These are phyloP conservation scores for Arnoldichthys spilopterus DNA, from an alignment of 2,797 vertebrate genomes.

Conservation along the genomic window DNA sequence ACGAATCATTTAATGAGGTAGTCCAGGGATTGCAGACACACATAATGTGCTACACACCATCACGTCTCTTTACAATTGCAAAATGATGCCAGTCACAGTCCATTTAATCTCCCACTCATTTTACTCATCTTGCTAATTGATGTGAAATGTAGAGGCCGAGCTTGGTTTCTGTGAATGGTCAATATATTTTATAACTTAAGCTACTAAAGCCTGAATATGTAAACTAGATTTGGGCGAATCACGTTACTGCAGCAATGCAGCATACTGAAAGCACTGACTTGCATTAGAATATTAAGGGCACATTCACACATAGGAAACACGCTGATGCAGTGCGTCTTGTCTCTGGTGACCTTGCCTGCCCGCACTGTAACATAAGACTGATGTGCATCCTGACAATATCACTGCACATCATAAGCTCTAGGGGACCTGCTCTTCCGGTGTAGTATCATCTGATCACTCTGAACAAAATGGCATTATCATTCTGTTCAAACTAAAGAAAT, in stretches of 20 bases:
- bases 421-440: slow-evolving; percentile 48
- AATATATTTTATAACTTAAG: neutral
- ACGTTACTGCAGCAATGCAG: neutral
- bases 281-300: slow-evolving; percentile 22
- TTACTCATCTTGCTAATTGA: neutral
- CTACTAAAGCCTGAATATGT: neutral
- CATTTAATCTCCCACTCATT: neutral
- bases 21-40: slow-evolving; percentile 15
- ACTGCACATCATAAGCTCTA: slow-evolving; percentile 47
- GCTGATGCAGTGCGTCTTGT: slow-evolving; percentile 35
- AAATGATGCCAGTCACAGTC: neutral
- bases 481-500: slow-evolving; percentile 13
- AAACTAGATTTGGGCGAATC: neutral
- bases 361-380: slow-evolving; percentile 51
- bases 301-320: neutral
- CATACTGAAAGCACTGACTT: neutral
- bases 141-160: neutral
- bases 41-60: slow-evolving; percentile 11
- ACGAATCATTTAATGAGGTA: slow-evolving; percentile 28
- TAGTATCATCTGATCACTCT: slow-evolving; percentile 47
- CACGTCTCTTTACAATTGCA: slow-evolving; percentile 14
- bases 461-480: slow-evolving; percentile 25
- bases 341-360: slow-evolving; percentile 50
- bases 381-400: slow-evolving; percentile 51
- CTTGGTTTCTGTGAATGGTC: neutral